Conservation (phyloP, 2,113 vertebrate genomes). For the Oenanthe melanoleuca region DNA sequence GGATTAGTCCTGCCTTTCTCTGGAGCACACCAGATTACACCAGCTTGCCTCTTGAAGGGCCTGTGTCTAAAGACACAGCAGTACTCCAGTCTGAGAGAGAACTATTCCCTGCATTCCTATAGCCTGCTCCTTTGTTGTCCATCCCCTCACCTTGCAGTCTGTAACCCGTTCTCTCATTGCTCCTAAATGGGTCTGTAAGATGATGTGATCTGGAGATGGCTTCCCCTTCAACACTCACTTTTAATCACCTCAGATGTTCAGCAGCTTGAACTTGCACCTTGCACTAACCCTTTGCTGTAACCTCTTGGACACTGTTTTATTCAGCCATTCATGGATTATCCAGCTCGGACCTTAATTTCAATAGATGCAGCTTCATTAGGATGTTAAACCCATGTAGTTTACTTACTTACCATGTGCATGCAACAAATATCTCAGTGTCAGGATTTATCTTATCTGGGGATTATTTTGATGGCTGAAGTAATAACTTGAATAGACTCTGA, state of each 20-base stretch:
- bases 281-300: background rate
- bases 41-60: background rate
- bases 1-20: background rate
- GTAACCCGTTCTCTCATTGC: background rate
- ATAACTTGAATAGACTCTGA: background rate
- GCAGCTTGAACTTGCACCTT: background rate
- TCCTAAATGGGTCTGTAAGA: background rate
- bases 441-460: background rate
- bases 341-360: background rate
- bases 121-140: background rate
- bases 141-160: background rate
- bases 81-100: background rate
- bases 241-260: background rate
- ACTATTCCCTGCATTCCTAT: background rate
- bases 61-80: background rate
- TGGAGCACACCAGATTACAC: background rate
- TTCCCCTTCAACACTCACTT: background rate
- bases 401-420: background rate
- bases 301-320: background rate
- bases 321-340: background rate
- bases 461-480: background rate
- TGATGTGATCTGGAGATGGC: background rate
- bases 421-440: background rate
- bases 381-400: background rate
- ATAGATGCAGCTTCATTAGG: background rate